A percentile compares a stretch with the other conserved stretches of the same genome.
phyloP scores from a whole-genome alignment of 1,140 invertebrate genomes.

The Dendrolimus kikuchii region DNA sequence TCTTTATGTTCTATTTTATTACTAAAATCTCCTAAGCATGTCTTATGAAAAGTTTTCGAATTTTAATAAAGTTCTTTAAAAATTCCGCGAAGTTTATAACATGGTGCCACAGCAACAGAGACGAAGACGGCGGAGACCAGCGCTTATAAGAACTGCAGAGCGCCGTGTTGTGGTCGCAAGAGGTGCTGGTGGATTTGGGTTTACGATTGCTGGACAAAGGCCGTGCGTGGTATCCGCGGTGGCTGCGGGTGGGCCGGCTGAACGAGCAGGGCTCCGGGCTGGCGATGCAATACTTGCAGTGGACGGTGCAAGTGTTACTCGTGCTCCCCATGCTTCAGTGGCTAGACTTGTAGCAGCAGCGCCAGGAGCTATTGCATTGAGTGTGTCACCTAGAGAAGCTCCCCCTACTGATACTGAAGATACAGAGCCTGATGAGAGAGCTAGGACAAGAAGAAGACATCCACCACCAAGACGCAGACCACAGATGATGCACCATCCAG shows the following conservation, averaged over 20 bases:
- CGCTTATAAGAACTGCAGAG: constrained; percentile 77
- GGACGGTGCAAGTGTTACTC: constrained; percentile 90
- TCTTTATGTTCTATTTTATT: neutral
- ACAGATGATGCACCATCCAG: constrained; percentile 55
- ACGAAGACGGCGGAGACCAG: constrained; percentile 84
- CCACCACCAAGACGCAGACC: constrained; percentile 53
- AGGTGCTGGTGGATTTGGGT: constrained; percentile 79
- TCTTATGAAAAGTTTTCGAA: too few relatives aligned
- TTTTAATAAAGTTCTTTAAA: too few relatives aligned
- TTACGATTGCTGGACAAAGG: constrained; percentile 60
- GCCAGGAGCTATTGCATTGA: constrained; percentile 76
- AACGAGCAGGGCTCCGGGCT: constrained; percentile 84
- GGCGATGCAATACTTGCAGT: constrained; percentile 95
- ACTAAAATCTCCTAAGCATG: too few relatives aligned
- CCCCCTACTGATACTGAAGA: constrained; percentile 59
- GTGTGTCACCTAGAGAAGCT: constrained; percentile 49
- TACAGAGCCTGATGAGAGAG: constrained; percentile 55
- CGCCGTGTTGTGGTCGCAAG: constrained; percentile 89
- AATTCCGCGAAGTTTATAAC: neutral
- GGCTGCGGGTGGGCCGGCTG: constrained; percentile 62
- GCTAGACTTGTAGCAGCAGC: constrained; percentile 91
- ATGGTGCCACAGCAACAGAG: constrained; percentile 78
- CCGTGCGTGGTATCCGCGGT: constrained; percentile 61
- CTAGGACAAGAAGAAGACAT: constrained; percentile 46
- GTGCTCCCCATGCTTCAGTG: constrained; percentile 93